A percentile compares a stretch with the other conserved stretches of the same genome.
Conservation (phyloP, 1,140 invertebrate species). For the Bilobella aurantiaca region DNA sequence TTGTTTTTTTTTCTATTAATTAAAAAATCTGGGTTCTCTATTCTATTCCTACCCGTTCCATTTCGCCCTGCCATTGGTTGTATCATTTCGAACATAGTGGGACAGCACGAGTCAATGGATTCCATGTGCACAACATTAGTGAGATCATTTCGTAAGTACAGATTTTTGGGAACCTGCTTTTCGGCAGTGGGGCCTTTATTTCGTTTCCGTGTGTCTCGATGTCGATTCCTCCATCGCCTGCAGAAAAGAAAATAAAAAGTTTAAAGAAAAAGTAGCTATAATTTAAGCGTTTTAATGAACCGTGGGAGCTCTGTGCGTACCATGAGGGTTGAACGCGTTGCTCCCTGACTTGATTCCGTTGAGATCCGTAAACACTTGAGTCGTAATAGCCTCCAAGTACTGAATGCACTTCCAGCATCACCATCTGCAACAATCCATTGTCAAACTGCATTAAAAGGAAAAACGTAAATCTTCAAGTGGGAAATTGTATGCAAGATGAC, state of each 20-base stretch:
- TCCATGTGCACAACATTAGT: neutral
- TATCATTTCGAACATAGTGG: slow-evolving; percentile 60
- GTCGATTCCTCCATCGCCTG: slow-evolving; percentile 9
- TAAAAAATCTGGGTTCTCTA: no score
- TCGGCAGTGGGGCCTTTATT: neutral
- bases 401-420: neutral
- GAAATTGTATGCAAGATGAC: no score
- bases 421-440: neutral
- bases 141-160: neutral
- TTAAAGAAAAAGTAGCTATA: no score
- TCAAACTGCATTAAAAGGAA: no score
- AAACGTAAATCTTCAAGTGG: no score
- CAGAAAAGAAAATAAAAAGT: neutral
- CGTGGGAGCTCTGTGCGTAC: no score
- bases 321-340: neutral
- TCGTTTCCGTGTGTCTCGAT: neutral
- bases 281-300: no score
- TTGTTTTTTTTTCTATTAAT: no score
- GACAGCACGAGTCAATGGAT: slow-evolving; percentile 51
- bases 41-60: slow-evolving; percentile 40
- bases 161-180: neutral
- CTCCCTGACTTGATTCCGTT: neutral
- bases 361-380: slow-evolving; percentile 5
- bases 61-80: slow-evolving; percentile 65
- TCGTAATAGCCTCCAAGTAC: neutral